Evolutionary conservation across 2,888 invertebrate species (phyloP), one percentile per base, ranked within the genome.

Genomic region (Leucania comma): DNA sequence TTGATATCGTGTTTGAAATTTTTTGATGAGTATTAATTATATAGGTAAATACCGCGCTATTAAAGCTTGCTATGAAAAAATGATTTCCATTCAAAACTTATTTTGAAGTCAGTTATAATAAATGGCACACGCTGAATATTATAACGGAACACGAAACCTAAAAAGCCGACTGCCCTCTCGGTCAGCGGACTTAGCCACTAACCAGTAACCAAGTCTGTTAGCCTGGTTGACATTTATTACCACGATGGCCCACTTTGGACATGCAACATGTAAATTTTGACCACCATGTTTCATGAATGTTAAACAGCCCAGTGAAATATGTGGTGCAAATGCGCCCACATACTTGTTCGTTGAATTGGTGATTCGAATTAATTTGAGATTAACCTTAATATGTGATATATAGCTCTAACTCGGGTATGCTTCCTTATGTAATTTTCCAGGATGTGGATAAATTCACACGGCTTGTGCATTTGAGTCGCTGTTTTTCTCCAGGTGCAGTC

Each of bases 261-360:
- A 85, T 84, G 85, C 83, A 83, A 85, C 77, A 84, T 84, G 84
- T 80, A 80, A 84, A 85, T 84, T 77, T 80, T 73, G 78, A 78
- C 84, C 84, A 85, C 69, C 67, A 80, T 75, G 80, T 77, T 86
- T 73, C 80, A 87, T 87, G 85, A 86, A 87, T 87, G 77, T 83
- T 78, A 86, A 87, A 68, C 78, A 83, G 72, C 53, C n/a, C 53
- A 32, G 72, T 71, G 80, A 73, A 67, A 62, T 77, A 82, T 72
- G 61, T 72, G 60, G 57, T 68, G 63, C 58, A 78, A 82, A 82
- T 59, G 61, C 63, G 48, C 54, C 60, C 46, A 66, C 65, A 74
- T 69, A 58, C 62, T 66, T 66, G 48, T 68, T 71, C 48, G n/a
- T 32, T 63, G 32, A 57, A 70, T 46, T 72, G 42, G 65, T 80